Base-by-base conservation (phyloP, 2,113 vertebrate genomes). In the Chrysochloris asiatica region DNA sequence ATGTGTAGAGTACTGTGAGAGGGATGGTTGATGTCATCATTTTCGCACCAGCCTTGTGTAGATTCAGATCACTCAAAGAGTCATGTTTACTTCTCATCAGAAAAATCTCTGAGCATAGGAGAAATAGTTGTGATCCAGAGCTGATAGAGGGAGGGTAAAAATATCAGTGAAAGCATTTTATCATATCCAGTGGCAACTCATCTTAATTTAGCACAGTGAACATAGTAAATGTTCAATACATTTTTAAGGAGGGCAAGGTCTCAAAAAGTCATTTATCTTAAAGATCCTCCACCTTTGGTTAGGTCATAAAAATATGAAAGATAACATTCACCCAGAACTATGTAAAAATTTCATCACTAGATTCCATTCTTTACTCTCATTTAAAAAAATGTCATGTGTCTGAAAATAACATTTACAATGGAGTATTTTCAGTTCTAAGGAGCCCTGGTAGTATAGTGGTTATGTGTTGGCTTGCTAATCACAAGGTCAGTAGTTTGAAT, bases 271-370 rank as follows among this genome's bases (percentile, higher is more conserved):
- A 71, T 84, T 75, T 87, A 61, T 63, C 30, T 61, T 86, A 83
- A 81, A 82, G 3, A 16, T 24, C 5, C 3, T 61, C 47, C 83
- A 16, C 1, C 33, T 38, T 85, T 85, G 77, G 14, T 73, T 45
- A 81, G 41, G 8, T 81, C 17, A 86, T 16, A 59, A 14, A 89
- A 47, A 54, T 4, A 69, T 41, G 33, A 63, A 28, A 75, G 17
- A 59, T 82, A 50, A n/a, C 56, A 87, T 33, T 87, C 14, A 65
- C 14, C 2, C 16, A 92, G 33, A 30, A 6, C 28, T 28, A 72
- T 50, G n/a, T 54, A 33, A 54, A 86, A 86, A 92, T 76, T n/a
- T 52, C 67, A 86, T 41, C 48, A 19, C 80, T 91, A 79, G 8
- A 38, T 83, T 59, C n/a, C 83, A 83, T 71, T 54, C 76, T 79